Base-by-base conservation (phyloP, 2,888 invertebrate genomes). In the Protophormia terraenovae region DNA sequence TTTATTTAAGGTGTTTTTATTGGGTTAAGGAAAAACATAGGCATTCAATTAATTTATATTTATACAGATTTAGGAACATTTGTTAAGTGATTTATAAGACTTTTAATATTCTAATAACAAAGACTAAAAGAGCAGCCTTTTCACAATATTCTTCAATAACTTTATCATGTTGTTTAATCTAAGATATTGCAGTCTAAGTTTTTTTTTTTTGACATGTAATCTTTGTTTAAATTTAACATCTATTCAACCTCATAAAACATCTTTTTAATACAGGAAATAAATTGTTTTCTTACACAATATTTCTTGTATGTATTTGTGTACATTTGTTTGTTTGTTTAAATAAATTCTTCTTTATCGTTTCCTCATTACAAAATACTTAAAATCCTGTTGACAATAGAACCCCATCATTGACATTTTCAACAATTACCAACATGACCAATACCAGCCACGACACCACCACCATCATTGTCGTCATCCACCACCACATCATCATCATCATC, bases 361-460 rank as follows among this genome's bases (percentile, higher is more conserved):
- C 53, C 71, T 72, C 53, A 45, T 79, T 32, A 45, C 53, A 64
- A 71, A 73, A 55, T 66, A 66, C 72, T 80, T 73, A 55, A 47
- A 64, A 53, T n/a, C 55, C 19, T 24, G 32, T 10, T 55, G 53
- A 71, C 72, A 64, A 71, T 22, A 35, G 22, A 35, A n/a, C 55
- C 45, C 53, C 62, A 24, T 55, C 29, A 6, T 67, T 55, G 32
- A 58, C 2, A 35, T 58, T 32, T 35, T 58, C 32, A 64, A 16
- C 55, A 77, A 38, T n/a, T 29, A 62, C 19, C 16, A 41, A 8
- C 27, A 29, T 53, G 32, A 64, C 10, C 76, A 76, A 50, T 55
- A 66, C 16, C 53, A 55, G 6, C 32, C 47, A 32, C 50, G 7
- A 14, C 45, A 60, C 58, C 55, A 60, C 19, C 35, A 32, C 19